phyloP scores from a whole-genome alignment of 2,888 invertebrate species.

The Drosophila tanythrix region DNA sequence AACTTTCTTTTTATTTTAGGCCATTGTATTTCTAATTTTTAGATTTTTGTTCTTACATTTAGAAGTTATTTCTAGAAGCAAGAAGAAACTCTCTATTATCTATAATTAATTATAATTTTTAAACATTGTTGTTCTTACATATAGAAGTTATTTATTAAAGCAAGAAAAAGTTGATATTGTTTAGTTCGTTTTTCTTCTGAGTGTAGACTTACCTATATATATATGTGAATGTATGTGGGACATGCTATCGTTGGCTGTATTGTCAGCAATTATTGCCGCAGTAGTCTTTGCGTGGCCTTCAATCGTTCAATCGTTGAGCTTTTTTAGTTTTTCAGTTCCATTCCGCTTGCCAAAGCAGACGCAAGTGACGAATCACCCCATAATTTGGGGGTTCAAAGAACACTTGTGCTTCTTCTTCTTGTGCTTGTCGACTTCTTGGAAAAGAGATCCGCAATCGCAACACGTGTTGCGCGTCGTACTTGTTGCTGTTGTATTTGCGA shows the following conservation, averaged over 20 bases:
- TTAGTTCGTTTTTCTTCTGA: neutral
- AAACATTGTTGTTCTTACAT: neutral
- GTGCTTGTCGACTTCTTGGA: neutral
- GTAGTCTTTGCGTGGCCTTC: constrained; percentile 46
- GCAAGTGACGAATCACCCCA: constrained; percentile 4
- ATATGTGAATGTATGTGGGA: constrained; percentile 7
- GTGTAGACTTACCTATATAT: neutral
- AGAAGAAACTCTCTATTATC: no score
- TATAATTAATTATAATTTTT: no score
- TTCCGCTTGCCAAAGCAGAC: constrained; percentile 16
- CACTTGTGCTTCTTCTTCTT: neutral
- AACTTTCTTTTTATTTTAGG: neutral
- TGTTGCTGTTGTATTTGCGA: neutral
- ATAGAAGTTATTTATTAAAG: neutral
- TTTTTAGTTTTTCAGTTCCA: constrained; percentile 25
- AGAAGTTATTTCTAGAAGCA: neutral
- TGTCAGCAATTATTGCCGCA: constrained; percentile 22
- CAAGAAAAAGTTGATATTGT: neutral
- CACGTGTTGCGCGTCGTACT: constrained; percentile 42
- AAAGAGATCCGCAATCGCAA: constrained; percentile 25
- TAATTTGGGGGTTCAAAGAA: constrained; percentile 1
- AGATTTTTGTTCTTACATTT: neutral
- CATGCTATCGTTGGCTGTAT: constrained; percentile 22
- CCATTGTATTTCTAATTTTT: neutral
- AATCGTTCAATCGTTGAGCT: constrained; percentile 46